phyloP scores from a whole-genome alignment of 1,140 invertebrate species.

The Penaeus vannamei region DNA sequence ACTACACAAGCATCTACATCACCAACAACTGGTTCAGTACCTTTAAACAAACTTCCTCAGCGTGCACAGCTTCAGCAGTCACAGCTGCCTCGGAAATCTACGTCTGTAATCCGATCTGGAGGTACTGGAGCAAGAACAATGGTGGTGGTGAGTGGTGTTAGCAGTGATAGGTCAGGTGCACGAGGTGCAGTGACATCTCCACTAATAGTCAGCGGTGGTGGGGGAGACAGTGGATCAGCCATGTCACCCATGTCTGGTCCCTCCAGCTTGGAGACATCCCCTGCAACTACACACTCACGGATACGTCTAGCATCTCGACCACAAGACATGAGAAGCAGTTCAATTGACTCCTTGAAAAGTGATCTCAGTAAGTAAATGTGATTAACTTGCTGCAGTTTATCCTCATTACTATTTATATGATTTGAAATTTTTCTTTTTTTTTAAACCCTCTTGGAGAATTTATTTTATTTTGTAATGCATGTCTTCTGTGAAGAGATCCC shows the following conservation, averaged over 20 bases:
- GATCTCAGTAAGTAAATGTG: slow-evolving; percentile 66
- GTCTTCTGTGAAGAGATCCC: too few species aligned
- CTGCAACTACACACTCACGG: slow-evolving; percentile 51
- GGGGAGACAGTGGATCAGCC: slow-evolving; percentile 34
- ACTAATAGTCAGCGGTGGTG: slow-evolving; percentile 34
- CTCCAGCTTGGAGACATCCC: slow-evolving; percentile 58
- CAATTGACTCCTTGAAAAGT: slow-evolving; percentile 67
- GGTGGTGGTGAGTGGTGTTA: slow-evolving; percentile 31
- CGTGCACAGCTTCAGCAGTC: too few species aligned
- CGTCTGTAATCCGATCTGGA: slow-evolving; percentile 51
- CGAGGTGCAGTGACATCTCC: slow-evolving; percentile 43
- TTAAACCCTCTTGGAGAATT: background rate
- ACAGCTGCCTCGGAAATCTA: slow-evolving; percentile 25
- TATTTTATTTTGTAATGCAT: too few species aligned
- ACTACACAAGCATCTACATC: slow-evolving; percentile 20
- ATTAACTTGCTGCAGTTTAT: background rate
- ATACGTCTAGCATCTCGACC: slow-evolving; percentile 56
- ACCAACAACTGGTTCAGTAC: background rate
- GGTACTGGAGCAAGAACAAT: slow-evolving; percentile 39
- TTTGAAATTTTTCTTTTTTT: background rate
- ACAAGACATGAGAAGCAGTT: slow-evolving; percentile 64
- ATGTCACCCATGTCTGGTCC: slow-evolving; percentile 57
- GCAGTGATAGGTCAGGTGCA: slow-evolving; percentile 26
- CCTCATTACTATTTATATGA: slow-evolving; percentile 22
- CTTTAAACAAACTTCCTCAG: background rate